Conservation (phyloP, 2,113 vertebrate genomes). For the Lipophrys pholis region DNA sequence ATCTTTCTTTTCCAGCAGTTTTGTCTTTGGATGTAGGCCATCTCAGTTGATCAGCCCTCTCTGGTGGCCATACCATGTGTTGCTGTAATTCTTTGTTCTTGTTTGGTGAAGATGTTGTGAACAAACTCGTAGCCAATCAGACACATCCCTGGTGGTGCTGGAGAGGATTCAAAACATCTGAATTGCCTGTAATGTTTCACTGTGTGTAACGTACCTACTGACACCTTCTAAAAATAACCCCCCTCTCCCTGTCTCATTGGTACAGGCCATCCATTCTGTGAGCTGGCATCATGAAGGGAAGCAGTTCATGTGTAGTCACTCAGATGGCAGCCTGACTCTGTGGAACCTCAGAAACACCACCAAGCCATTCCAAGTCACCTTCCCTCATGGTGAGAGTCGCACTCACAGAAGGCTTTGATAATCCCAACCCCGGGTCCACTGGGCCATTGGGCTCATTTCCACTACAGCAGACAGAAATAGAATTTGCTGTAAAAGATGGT, state of each 20-base stretch:
- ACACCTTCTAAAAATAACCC: neutral
- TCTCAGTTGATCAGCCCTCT: neutral
- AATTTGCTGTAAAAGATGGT: neutral
- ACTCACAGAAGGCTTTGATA: neutral
- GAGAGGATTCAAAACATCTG: neutral
- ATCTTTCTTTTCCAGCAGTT: neutral
- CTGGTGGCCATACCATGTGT: neutral
- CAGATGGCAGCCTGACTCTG: slow-evolving; percentile 95
- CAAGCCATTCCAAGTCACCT: slow-evolving; percentile 95
- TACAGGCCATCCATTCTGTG: slow-evolving; percentile 96
- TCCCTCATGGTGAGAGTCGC: slow-evolving; percentile 92
- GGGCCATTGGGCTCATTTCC: neutral
- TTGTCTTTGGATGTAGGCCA: neutral
- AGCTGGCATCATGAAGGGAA: slow-evolving; percentile 98
- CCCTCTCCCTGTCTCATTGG: slow-evolving; percentile 10
- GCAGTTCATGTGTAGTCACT: slow-evolving; percentile 99
- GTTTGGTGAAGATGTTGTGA: neutral
- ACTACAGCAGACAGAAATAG: neutral
- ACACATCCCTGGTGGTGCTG: neutral
- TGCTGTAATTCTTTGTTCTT: neutral
- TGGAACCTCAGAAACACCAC: slow-evolving; percentile 96
- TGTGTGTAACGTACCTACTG: neutral
- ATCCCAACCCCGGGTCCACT: neutral
- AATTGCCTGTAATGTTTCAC: neutral
- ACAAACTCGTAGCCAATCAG: neutral